Evolutionary conservation across 2,797 vertebrate genomes (phyloP).

Genomic region (Oophaga sylvatica): DNA sequence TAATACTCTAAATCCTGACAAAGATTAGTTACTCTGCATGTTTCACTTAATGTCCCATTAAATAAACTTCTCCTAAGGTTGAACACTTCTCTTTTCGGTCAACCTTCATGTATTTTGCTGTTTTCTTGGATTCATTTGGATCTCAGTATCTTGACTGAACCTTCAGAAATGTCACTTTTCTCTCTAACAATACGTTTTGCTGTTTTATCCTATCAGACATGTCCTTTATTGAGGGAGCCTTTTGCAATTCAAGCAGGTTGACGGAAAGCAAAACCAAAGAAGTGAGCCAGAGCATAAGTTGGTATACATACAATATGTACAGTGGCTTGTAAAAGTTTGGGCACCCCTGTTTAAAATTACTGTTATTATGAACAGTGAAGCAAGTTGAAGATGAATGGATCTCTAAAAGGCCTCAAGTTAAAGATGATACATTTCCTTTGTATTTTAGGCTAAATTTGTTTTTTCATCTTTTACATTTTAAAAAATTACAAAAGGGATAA

Average conservation of each 20-base stretch:
- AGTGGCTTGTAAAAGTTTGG: no score
- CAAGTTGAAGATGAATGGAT: no score
- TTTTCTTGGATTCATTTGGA: slow-evolving; percentile 64
- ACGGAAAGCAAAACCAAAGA: neutral
- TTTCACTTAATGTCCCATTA: slow-evolving; percentile 69
- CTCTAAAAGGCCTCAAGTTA: no score
- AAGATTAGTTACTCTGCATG: slow-evolving; percentile 65
- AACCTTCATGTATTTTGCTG: slow-evolving; percentile 68
- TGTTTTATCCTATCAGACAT: slow-evolving; percentile 16
- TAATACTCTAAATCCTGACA: slow-evolving; percentile 65
- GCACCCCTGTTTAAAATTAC: no score
- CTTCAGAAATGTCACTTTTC: slow-evolving; percentile 70
- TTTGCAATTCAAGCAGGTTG: neutral
- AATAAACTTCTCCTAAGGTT: slow-evolving; percentile 68
- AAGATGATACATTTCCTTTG: no score
- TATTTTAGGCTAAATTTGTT: no score
- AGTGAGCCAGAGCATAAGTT: no score
- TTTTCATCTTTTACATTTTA: no score
- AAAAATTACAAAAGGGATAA: no score
- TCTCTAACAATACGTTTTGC: slow-evolving; percentile 51
- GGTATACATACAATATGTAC: no score
- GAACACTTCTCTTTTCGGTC: slow-evolving; percentile 61
- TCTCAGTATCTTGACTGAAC: slow-evolving; percentile 67
- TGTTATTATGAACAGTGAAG: no score
- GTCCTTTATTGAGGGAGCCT: neutral